A percentile compares a stretch with the other conserved stretches of the same genome.
phyloP scores from a whole-genome alignment of 2,888 invertebrate species.

The Ectemnius continuus region DNA sequence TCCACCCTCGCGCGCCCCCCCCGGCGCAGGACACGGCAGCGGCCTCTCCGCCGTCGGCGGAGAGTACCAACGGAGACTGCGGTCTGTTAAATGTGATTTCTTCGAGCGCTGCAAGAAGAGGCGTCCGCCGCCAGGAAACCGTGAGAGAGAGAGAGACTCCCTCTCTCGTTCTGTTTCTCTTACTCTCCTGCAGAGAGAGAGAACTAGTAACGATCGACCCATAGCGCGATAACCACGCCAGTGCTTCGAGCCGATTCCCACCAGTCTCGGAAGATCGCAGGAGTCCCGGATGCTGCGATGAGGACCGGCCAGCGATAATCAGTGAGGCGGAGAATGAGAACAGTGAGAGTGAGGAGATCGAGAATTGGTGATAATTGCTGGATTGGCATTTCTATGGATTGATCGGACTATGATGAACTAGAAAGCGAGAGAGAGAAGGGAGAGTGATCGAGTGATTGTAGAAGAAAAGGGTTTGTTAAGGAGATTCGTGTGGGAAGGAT shows the following conservation, averaged over 20 bases:
- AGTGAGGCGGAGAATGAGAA: constrained; percentile 26
- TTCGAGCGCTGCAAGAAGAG: constrained; percentile 44
- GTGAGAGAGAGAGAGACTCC: too few relatives aligned
- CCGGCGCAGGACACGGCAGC: too few relatives aligned
- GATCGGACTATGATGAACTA: not conserved
- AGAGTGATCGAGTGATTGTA: not conserved
- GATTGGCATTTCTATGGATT: not conserved
- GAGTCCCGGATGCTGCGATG: not conserved
- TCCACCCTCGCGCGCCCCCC: too few relatives aligned
- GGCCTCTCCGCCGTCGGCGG: not conserved
- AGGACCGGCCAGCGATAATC: too few relatives aligned
- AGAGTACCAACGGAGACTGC: not conserved
- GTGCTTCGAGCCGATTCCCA: not conserved
- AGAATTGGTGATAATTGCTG: not conserved
- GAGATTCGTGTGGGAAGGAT: constrained; percentile 76
- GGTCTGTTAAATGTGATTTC: constrained; percentile 49
- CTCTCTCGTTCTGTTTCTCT: too few relatives aligned
- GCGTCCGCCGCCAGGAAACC: not conserved
- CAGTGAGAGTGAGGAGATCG: constrained; percentile 35
- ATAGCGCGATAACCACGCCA: not conserved
- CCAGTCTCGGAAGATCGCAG: not conserved
- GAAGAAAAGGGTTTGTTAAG: not conserved
- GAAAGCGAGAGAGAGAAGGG: not conserved
- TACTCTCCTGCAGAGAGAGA: too few relatives aligned
- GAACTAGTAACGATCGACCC: constrained; percentile 23